Conservation (phyloP, 2,888 invertebrate genomes). For the Lutraria lutraria region DNA sequence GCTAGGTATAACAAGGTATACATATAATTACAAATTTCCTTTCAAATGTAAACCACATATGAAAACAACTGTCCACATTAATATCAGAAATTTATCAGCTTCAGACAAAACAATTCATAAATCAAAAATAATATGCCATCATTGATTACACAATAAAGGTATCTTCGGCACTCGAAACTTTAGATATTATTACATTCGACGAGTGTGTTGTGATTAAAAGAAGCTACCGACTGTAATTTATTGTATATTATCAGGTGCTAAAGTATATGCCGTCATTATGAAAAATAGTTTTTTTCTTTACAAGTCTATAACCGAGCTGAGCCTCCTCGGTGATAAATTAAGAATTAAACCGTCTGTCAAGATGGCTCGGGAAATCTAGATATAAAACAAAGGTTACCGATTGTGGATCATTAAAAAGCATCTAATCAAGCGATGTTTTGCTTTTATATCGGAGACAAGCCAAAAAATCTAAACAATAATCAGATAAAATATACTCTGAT, state of each 20-base stretch:
- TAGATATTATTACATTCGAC: neutral
- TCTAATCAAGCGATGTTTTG: neutral
- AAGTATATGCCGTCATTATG: constrained; percentile 27
- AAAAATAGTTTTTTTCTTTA: constrained; percentile 32
- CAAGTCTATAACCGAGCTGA: constrained; percentile 31
- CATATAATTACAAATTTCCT: constrained; percentile 4
- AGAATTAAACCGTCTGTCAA: constrained; percentile 38
- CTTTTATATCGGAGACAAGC: neutral
- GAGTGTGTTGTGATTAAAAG: neutral
- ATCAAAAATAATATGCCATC: constrained; percentile 1
- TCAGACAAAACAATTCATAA: neutral
- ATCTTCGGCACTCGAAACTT: neutral
- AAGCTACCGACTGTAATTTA: neutral
- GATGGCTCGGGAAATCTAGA: constrained; percentile 22
- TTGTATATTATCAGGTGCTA: constrained; percentile 27
- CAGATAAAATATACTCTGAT: neutral
- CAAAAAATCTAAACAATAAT: neutral
- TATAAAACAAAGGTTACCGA: constrained; percentile 31
- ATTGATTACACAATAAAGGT: neutral
- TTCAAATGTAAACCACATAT: constrained; percentile 1
- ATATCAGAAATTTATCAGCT: neutral
- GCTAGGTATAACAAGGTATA: neutral
- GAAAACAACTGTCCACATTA: neutral
- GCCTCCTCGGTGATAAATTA: constrained; percentile 36
- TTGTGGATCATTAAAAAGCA: neutral